Conservation (phyloP, 2,888 invertebrate genomes). For the Myathropa florea region DNA sequence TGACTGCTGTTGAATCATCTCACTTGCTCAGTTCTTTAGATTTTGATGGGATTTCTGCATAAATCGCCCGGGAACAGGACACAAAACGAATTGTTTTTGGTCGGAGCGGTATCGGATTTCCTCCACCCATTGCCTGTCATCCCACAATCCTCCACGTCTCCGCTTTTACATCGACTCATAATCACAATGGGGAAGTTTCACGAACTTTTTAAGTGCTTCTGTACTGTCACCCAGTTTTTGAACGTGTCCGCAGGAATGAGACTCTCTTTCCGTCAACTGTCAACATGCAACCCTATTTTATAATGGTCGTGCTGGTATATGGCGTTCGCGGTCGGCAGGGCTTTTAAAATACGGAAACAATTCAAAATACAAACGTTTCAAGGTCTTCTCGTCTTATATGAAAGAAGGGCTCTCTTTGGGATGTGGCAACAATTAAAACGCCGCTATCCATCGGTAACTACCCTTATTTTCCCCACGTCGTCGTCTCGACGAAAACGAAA, state of each 20-base stretch:
- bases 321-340: not conserved
- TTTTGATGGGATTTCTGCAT: slow-evolving; percentile 66
- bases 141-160: slow-evolving; percentile 3
- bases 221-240: slow-evolving; percentile 45
- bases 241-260: not conserved
- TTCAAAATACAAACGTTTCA: slow-evolving; percentile 34
- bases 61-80: slow-evolving; percentile 55
- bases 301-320: too few species aligned
- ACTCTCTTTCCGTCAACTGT: slow-evolving; percentile 26
- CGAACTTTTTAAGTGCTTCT: slow-evolving; percentile 68
- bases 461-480: not conserved
- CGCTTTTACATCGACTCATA: slow-evolving; percentile 55
- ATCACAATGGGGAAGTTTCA: slow-evolving; percentile 63
- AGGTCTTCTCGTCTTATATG: not conserved
- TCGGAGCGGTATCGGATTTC: slow-evolving; percentile 44
- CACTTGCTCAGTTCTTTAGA: slow-evolving; percentile 56
- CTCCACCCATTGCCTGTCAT: slow-evolving; percentile 30
- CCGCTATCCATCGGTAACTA: slow-evolving; percentile 20
- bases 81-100: slow-evolving; percentile 49
- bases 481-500: not conserved
- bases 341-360: not conserved
- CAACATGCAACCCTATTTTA: slow-evolving; percentile 2
- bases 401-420: slow-evolving; percentile 15
- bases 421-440: slow-evolving; percentile 56
- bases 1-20: slow-evolving; percentile 40